phyloP scores from a whole-genome alignment of 2,113 vertebrate genomes.

The Sitta europaea region DNA sequence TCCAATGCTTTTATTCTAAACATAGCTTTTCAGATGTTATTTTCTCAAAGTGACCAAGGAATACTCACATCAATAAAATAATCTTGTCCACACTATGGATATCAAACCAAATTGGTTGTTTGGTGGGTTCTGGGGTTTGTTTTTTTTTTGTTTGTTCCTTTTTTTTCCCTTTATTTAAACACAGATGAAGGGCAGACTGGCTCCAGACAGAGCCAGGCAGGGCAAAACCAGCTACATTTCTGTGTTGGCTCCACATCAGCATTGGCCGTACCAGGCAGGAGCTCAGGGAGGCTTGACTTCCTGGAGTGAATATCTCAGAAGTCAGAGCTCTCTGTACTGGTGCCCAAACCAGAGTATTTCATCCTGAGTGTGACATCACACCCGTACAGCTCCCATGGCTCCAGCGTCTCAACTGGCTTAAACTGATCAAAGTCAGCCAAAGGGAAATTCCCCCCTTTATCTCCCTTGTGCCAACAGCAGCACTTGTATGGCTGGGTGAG shows the following conservation, averaged over 20 bases:
- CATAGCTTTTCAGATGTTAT: not conserved
- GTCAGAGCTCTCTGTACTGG: not conserved
- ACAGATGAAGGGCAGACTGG: not conserved
- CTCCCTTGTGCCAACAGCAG: not conserved
- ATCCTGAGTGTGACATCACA: not conserved
- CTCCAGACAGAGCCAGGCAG: not conserved
- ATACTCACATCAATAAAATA: not conserved
- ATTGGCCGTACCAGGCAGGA: rapidly evolving
- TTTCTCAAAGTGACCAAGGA: not conserved
- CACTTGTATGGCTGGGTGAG: rapidly evolving
- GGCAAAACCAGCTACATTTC: rapidly evolving
- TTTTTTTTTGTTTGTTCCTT: not conserved
- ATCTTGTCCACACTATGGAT: not conserved
- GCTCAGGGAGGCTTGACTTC: rapidly evolving
- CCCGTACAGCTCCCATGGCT: not conserved
- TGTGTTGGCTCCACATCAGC: rapidly evolving
- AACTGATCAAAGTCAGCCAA: not conserved
- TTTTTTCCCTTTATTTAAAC: not conserved
- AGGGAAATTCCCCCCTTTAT: not conserved
- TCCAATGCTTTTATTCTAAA: not conserved
- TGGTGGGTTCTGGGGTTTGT: rapidly evolving
- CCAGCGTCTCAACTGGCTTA: rapidly evolving
- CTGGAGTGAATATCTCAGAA: not conserved
- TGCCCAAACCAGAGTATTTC: not conserved
- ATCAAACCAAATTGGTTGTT: not conserved